These are phyloP conservation scores for Chesias legatella DNA, from an alignment of 2,888 invertebrate species.

Conservation along the genomic window DNA sequence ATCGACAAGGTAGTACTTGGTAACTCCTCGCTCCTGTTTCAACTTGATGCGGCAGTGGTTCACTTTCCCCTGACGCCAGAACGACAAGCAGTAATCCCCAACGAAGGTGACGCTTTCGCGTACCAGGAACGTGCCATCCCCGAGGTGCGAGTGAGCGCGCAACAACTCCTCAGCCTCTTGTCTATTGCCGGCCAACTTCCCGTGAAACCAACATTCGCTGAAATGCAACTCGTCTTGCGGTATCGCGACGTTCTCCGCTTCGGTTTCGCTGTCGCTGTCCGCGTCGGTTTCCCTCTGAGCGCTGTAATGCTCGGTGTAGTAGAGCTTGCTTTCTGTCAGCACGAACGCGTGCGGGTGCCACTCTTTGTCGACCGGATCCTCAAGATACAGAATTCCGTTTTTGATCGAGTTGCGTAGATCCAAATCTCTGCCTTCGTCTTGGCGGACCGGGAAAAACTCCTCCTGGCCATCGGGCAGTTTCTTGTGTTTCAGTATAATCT, in stretches of 20 bases:
- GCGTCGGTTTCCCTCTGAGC: slow-evolving; percentile 75
- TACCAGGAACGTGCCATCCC: slow-evolving; percentile 95
- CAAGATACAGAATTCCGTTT: slow-evolving; percentile 93
- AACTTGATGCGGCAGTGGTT: slow-evolving; percentile 96
- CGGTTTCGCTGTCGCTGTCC: slow-evolving; percentile 82
- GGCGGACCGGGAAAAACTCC: slow-evolving; percentile 76
- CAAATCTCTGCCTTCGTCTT: slow-evolving; percentile 85
- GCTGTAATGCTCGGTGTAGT: slow-evolving; percentile 88
- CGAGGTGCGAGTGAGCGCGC: slow-evolving; percentile 87
- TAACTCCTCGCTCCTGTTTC: slow-evolving; percentile 92
- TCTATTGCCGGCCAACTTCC: slow-evolving; percentile 88
- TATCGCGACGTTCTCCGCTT: slow-evolving; percentile 82
- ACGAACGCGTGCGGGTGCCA: slow-evolving; percentile 98
- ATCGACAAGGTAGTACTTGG: slow-evolving; percentile 95
- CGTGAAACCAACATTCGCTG: slow-evolving; percentile 97
- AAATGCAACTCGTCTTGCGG: slow-evolving; percentile 94
- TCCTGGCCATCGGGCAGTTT: slow-evolving; percentile 95
- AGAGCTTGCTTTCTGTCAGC: slow-evolving; percentile 91
- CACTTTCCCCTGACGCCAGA: slow-evolving; percentile 93
- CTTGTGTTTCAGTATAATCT: slow-evolving; percentile 94
- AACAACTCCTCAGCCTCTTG: slow-evolving; percentile 90
- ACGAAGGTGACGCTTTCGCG: slow-evolving; percentile 97
- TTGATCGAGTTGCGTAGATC: slow-evolving; percentile 91
- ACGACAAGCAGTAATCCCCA: slow-evolving; percentile 96
- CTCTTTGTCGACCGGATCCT: slow-evolving; percentile 92